Evolutionary conservation across 2,888 invertebrate genomes (phyloP), one percentile per base, ranked within the genome.

Genomic region (Hydrotaea diabolus): DNA sequence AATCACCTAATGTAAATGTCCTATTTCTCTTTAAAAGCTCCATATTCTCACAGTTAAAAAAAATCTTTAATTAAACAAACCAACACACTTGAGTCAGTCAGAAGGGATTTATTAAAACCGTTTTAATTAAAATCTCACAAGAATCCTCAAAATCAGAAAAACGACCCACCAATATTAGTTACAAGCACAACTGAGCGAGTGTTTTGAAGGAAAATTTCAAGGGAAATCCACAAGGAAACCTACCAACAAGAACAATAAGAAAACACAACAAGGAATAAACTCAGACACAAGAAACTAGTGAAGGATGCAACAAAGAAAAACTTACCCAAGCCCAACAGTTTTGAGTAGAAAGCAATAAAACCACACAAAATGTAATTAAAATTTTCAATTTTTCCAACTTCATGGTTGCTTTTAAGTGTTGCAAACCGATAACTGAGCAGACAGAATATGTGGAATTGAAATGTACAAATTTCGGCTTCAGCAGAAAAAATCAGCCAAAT

Each of bases 321-420:
- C 90, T 90, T 83, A 91, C 91, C 91, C 91, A 91, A 19, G 86
- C 90, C 59, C 80, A 81, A 31, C 83, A 86, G 19, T 62, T 49
- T 49, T 87, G 86, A 36, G 83, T 73, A 64, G 86, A 80, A 26
- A 87, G 26, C 55, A 87, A 53, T 57, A 88, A 77, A 81, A 86
- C 17, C 19, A 89, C 39, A 82, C 53, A 72, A 73, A 87, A 64
- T 49, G 80, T 71, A 55, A 80, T 73, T 64, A 84, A 80, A 82
- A 82, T 81, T 79, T 81, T 74, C 36, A 66, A 66, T 64, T 87
- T 88, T 88, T 87, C 77, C 69, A 86, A 64, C 85, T 86, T 88
- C 88, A 88, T 89, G 86, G 88, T 86, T 86, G 78, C 15, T 7
- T 74, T 31, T 31, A 31, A 19, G 53, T 53, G 17, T 53, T 26